phyloP scores from a whole-genome alignment of 2,888 invertebrate species.

The Euproctis similis region DNA sequence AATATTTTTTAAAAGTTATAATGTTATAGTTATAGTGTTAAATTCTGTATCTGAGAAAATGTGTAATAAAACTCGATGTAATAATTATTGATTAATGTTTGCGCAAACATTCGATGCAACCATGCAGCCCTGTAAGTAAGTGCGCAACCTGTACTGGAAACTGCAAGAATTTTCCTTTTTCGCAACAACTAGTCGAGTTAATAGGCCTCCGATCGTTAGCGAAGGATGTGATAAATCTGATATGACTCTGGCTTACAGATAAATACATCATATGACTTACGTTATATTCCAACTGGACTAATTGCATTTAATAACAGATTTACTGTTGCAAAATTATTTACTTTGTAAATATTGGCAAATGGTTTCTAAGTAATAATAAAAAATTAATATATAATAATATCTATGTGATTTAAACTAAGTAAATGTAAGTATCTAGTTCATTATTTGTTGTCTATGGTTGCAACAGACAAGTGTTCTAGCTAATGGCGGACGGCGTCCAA shows the following conservation, averaged over 20 bases:
- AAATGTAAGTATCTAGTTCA: no score
- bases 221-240: conserved; percentile 21
- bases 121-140: conserved; percentile 20
- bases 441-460: no score
- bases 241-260: conserved; percentile 20
- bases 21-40: no score
- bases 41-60: no score
- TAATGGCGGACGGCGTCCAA: no score
- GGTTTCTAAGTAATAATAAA: no score
- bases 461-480: no score
- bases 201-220: conserved; percentile 16
- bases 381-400: no score
- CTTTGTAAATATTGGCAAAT: no score
- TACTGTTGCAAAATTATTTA: no score
- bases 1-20: no score
- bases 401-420: no score
- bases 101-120: background rate
- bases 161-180: conserved; percentile 41
- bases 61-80: background rate
- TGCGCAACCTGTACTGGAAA: conserved; percentile 23
- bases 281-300: conserved; percentile 18
- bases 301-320: conserved; percentile 16
- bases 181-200: conserved; percentile 28
- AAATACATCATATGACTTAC: conserved; percentile 18
- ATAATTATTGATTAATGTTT: background rate